A percentile compares a stretch with the other conserved stretches of the same genome.
Evolutionary conservation across 2,888 invertebrate genomes (phyloP).

Genomic region (Rhopalosiphum nymphaeae): DNA sequence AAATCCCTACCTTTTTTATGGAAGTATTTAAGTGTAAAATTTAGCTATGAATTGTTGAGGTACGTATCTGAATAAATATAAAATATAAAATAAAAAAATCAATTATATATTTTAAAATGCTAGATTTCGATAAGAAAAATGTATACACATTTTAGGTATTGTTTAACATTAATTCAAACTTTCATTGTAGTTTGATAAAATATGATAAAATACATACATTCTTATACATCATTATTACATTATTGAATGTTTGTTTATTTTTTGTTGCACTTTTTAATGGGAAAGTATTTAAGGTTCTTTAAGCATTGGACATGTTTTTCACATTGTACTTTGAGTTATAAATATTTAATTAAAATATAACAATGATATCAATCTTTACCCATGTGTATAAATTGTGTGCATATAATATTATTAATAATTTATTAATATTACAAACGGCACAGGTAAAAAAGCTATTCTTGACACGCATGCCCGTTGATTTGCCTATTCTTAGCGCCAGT

Average conservation of each 20-base stretch:
- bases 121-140: no score
- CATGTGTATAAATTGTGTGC: not conserved
- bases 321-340: not conserved
- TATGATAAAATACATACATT: not conserved
- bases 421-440: not conserved
- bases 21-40: no score
- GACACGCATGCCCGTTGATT: not conserved
- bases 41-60: fast-evolving
- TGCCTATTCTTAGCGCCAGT: not conserved
- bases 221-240: not conserved
- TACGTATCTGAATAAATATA: not conserved
- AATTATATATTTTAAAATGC: no score
- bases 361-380: not conserved
- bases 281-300: not conserved
- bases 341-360: not conserved
- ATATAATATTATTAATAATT: not conserved
- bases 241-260: not conserved
- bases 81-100: no score
- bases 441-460: not conserved
- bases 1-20: not conserved
- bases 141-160: not conserved
- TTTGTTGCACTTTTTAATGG: not conserved
- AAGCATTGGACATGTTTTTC: not conserved
- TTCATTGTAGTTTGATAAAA: not conserved
- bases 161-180: not conserved